A percentile compares a stretch with the other conserved stretches of the same genome.
Conservation (phyloP, 2,113 vertebrate species). For the Balaeniceps rex region DNA sequence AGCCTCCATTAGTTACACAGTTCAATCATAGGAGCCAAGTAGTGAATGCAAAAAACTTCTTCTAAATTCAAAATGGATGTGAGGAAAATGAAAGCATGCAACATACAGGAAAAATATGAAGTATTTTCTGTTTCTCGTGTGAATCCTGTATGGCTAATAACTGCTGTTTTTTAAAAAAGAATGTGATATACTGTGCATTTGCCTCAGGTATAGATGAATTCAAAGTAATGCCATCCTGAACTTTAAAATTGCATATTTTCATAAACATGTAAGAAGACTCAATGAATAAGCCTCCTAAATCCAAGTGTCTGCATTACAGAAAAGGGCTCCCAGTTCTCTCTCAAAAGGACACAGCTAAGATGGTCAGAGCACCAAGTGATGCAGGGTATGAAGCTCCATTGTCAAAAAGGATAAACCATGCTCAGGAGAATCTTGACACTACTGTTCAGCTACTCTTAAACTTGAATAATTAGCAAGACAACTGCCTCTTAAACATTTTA, state of each 20-base stretch:
- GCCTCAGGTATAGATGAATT: not conserved
- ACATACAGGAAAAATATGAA: not conserved
- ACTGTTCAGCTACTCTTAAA: not conserved
- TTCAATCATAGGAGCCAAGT: not conserved
- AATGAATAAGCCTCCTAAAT: not conserved
- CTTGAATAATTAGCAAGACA: not conserved
- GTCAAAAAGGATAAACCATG: not conserved
- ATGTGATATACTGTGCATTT: not conserved
- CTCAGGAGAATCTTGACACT: not conserved
- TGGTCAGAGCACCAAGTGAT: not conserved
- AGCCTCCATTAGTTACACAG: not conserved
- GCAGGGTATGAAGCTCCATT: not conserved
- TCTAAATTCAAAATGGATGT: not conserved
- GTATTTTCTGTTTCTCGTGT: not conserved
- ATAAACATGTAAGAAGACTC: not conserved
- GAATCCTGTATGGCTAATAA: not conserved
- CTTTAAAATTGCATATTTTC: not conserved
- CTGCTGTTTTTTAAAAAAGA: not conserved
- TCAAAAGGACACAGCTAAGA: not conserved
- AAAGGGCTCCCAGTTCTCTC: not conserved
- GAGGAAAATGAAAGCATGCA: not conserved
- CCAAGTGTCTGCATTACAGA: not conserved
- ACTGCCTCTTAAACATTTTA: not conserved
- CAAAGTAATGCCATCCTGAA: not conserved
- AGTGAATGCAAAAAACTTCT: not conserved